Conservation (phyloP, 1,140 invertebrate genomes). For the Micrasema minimum region DNA sequence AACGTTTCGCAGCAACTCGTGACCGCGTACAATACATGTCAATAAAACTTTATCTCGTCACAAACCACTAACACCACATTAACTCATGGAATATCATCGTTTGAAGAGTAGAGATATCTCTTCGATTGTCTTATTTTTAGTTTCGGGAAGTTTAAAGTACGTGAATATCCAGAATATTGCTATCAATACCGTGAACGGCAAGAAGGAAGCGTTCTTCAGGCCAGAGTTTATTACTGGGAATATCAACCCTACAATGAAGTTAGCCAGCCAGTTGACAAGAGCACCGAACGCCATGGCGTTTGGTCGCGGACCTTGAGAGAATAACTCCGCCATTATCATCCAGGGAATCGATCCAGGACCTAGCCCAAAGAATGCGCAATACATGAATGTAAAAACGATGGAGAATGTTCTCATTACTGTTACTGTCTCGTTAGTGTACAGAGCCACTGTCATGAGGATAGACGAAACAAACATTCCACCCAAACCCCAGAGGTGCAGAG, state of each 20-base stretch:
- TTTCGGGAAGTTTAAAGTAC: slow-evolving; percentile 97
- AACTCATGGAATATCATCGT: slow-evolving; percentile 48
- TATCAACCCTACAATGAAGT: slow-evolving; percentile 90
- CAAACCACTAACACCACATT: not conserved
- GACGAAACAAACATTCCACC: slow-evolving; percentile 93
- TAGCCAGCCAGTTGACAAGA: slow-evolving; percentile 94
- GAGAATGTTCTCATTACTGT: slow-evolving; percentile 73
- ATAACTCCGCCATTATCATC: slow-evolving; percentile 97
- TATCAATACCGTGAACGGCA: slow-evolving; percentile 93
- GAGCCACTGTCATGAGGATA: slow-evolving; percentile 88
- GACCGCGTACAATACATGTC: slow-evolving; percentile 10
- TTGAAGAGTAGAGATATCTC: slow-evolving; percentile 91
- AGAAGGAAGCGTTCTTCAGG: slow-evolving; percentile 92
- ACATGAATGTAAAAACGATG: slow-evolving; percentile 88
- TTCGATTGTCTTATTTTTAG: slow-evolving; percentile 97
- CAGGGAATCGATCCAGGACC: slow-evolving; percentile 95
- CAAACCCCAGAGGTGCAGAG: slow-evolving; percentile 87
- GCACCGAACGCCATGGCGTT: slow-evolving; percentile 95
- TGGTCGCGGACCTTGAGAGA: slow-evolving; percentile 91
- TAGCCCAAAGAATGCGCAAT: slow-evolving; percentile 93
- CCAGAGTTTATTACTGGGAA: slow-evolving; percentile 85
- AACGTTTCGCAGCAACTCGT: not conserved
- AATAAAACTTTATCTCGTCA: slow-evolving; percentile 7
- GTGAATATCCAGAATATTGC: slow-evolving; percentile 96
- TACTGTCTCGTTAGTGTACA: slow-evolving; percentile 69